Percentiles rank a stretch among this genome's conserved stretches.
phyloP scores from a whole-genome alignment of 2,113 vertebrate species.

The Istiophorus platypterus region DNA sequence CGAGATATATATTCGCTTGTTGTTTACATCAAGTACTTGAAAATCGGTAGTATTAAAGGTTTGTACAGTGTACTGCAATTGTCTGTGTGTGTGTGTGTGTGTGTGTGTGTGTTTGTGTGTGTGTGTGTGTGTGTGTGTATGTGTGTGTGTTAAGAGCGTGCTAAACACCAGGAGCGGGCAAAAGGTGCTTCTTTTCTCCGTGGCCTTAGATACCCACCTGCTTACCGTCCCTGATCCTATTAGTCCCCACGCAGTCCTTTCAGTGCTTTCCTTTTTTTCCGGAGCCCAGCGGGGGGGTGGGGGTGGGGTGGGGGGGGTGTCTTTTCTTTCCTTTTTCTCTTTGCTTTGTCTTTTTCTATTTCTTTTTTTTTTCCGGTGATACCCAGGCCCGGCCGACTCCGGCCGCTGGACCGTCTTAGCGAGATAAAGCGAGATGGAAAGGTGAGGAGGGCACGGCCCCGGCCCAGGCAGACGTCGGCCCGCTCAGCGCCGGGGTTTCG shows the following conservation, averaged over 20 bases:
- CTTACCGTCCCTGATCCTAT: conserved; percentile 56
- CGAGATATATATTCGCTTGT: conserved; percentile 61
- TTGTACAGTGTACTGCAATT: conserved; percentile 60
- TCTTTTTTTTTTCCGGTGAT: conserved; percentile 7
- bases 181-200: conserved; percentile 77
- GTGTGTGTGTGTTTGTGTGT: conserved; percentile 53
- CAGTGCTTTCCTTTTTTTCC: too few relatives aligned
- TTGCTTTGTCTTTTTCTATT: too few relatives aligned
- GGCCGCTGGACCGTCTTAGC: conserved; percentile 48
- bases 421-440: conserved; percentile 53
- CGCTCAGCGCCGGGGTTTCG: conserved; percentile 43
- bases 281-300: conserved; percentile 22
- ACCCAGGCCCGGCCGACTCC: conserved; percentile 29
- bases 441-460: conserved; percentile 60
- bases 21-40: conserved; percentile 82
- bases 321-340: too few relatives aligned
- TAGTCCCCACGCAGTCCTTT: conserved; percentile 36
- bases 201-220: conserved; percentile 75
- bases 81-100: conserved; percentile 54
- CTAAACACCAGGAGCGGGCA: conserved; percentile 49
- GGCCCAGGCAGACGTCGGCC: conserved; percentile 48
- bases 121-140: conserved; percentile 53
- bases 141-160: conserved; percentile 63
- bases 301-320: too few relatives aligned
- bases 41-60: conserved; percentile 61